Percentiles rank a stretch among this genome's conserved stretches.
phyloP scores from a whole-genome alignment of 2,113 vertebrate genomes.

The Rhinoderma darwinii region DNA sequence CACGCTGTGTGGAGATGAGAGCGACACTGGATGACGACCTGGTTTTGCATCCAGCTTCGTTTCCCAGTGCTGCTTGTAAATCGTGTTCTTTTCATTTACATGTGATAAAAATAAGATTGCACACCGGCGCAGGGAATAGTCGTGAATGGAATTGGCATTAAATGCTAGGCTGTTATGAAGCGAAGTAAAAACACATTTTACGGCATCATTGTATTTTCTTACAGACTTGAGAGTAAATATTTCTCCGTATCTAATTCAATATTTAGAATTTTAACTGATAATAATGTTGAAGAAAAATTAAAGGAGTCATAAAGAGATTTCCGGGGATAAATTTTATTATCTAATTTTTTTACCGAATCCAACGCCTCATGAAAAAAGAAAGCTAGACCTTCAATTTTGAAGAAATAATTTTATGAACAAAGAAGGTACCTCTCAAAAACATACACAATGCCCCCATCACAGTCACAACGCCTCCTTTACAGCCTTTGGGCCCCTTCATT shows the following conservation, averaged over 20 bases:
- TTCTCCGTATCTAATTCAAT: background rate
- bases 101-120: conserved; percentile 8
- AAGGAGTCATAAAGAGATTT: background rate
- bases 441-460: no score
- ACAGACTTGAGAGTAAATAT: conserved; percentile 12
- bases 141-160: background rate
- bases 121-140: background rate
- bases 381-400: no score
- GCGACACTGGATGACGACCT: background rate
- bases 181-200: conserved; percentile 6
- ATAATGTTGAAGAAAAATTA: background rate
- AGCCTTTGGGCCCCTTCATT: no score
- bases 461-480: no score
- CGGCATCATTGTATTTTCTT: background rate
- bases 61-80: background rate
- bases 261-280: background rate
- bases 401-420: no score
- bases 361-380: no score
- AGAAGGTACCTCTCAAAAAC: no score
- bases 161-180: background rate
- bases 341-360: no score
- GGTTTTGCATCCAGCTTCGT: background rate
- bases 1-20: background rate
- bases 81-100: background rate
- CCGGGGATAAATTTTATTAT: background rate